phyloP scores from a whole-genome alignment of 2,113 vertebrate genomes.

The Laterallus jamaicensis region DNA sequence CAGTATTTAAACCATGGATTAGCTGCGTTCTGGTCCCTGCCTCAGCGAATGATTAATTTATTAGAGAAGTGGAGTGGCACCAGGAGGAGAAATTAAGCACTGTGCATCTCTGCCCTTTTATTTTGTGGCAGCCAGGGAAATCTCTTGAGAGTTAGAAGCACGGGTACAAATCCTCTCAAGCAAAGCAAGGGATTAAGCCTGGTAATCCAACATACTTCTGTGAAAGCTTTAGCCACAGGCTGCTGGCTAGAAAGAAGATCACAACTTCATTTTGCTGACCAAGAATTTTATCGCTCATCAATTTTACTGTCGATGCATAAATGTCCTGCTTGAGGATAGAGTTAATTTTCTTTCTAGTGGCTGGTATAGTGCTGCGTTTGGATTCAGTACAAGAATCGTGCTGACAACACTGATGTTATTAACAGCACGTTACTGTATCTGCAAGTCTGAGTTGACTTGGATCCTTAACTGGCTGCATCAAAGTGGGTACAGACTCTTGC shows the following conservation, averaged over 20 bases:
- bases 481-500: neutral
- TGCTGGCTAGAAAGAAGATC: neutral
- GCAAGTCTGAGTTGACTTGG: neutral
- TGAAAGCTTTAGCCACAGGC: neutral
- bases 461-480: neutral
- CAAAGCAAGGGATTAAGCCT: slow-evolving; percentile 15
- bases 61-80: neutral
- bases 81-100: slow-evolving; percentile 8
- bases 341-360: no score
- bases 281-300: neutral
- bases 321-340: no score
- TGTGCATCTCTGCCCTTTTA: neutral
- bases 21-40: neutral
- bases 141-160: neutral
- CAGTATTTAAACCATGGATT: neutral
- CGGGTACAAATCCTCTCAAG: slow-evolving; percentile 7
- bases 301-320: neutral
- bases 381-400: no score
- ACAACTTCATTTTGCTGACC: neutral
- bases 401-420: neutral
- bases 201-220: neutral
- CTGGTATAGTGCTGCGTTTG: no score
- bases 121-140: neutral
- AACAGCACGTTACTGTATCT: neutral
- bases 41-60: slow-evolving; percentile 4